Percentiles rank a stretch among this genome's conserved stretches.
Evolutionary conservation across 2,888 invertebrate species (phyloP).

Genomic region (Caenorhabditis drosophilae): DNA sequence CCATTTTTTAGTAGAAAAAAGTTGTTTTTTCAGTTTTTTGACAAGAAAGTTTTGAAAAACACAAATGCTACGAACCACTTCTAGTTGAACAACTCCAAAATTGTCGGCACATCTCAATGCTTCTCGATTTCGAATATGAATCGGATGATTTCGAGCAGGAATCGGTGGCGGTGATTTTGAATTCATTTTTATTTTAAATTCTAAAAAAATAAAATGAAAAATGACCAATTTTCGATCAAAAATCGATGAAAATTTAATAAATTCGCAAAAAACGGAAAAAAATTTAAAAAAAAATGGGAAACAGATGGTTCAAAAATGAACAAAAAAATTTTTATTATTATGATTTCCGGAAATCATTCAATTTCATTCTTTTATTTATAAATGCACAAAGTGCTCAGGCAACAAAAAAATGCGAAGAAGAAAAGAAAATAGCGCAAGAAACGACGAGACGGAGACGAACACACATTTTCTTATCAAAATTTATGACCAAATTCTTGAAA

Average conservation of each 20-base stretch:
- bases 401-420: too few species aligned
- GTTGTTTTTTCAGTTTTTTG: too few species aligned
- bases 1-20: too few species aligned
- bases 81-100: too few species aligned
- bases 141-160: conserved; percentile 35
- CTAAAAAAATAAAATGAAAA: not conserved
- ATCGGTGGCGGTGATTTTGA: conserved; percentile 18
- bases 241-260: not conserved
- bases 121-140: conserved; percentile 35
- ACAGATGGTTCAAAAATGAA: not conserved
- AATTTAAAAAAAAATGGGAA: not conserved
- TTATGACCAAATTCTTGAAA: not conserved
- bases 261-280: not conserved
- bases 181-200: not conserved
- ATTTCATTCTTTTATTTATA: not conserved
- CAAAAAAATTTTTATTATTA: not conserved
- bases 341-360: not conserved
- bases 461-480: not conserved
- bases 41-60: too few species aligned
- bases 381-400: too few species aligned
- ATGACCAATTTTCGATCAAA: not conserved
- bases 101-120: too few species aligned
- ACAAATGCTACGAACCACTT: too few species aligned
- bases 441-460: not conserved
- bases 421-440: too few species aligned